These are phyloP conservation scores for Epizoanthus fatuus DNA, from an alignment of 92 coral and sea anemone species.

Conservation along the genomic window DNA sequence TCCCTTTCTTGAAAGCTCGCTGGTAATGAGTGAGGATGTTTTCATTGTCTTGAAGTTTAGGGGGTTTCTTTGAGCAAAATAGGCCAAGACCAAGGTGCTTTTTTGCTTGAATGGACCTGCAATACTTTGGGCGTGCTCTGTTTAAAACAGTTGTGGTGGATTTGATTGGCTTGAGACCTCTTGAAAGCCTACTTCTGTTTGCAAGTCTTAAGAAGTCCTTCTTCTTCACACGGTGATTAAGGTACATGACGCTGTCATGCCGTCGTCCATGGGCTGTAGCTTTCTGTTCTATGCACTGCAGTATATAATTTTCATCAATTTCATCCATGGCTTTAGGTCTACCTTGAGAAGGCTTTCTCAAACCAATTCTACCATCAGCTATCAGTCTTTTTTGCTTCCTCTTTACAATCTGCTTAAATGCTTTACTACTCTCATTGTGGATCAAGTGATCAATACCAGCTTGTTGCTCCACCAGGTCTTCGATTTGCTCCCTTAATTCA, in stretches of 20 bases:
- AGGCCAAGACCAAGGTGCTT: slow-evolving; percentile 41
- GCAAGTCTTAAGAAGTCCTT: slow-evolving; percentile 12
- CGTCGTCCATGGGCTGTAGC: slow-evolving; percentile 45
- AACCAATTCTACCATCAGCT: slow-evolving; percentile 15
- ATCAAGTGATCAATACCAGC: background rate
- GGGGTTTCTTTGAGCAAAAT: slow-evolving; percentile 46
- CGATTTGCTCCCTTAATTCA: slow-evolving; percentile 27
- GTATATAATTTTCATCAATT: slow-evolving; percentile 10
- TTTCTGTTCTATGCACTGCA: slow-evolving; percentile 26
- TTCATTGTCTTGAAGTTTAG: slow-evolving; percentile 42
- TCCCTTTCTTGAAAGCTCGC: slow-evolving; percentile 29
- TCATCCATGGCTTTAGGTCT: slow-evolving; percentile 29
- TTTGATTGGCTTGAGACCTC: slow-evolving; percentile 21
- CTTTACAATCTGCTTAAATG: slow-evolving; percentile 23
- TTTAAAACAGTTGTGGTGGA: slow-evolving; percentile 34
- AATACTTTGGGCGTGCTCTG: slow-evolving; percentile 17
- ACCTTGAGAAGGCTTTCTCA: slow-evolving; percentile 26
- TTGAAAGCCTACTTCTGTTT: slow-evolving; percentile 4
- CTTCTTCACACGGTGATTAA: slow-evolving; percentile 7
- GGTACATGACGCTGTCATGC: slow-evolving; percentile 26
- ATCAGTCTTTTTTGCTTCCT: slow-evolving; percentile 25
- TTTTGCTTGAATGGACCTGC: slow-evolving; percentile 41
- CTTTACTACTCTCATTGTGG: slow-evolving; percentile 5
- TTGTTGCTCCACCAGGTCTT: slow-evolving; percentile 12
- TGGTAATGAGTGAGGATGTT: slow-evolving; percentile 45